These are phyloP conservation scores for Fissipunctia ypsillon DNA, from an alignment of 2,888 invertebrate genomes.

Conservation along the genomic window DNA sequence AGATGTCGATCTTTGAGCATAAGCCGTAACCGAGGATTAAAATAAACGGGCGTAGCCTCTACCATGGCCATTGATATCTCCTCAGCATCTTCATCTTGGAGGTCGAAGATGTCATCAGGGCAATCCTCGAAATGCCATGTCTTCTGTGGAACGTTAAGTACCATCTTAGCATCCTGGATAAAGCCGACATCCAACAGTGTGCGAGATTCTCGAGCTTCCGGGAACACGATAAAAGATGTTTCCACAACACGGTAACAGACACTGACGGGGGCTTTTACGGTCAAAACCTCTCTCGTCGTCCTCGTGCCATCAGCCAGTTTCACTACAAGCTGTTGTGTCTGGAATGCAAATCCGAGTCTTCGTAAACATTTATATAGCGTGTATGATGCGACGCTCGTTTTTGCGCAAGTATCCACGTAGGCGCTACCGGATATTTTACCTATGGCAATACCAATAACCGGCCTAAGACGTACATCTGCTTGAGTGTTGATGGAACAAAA, in stretches of 20 bases:
- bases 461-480: slow-evolving; percentile 38
- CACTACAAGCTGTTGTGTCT: background rate
- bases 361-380: slow-evolving; percentile 32
- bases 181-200: slow-evolving; percentile 50
- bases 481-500: slow-evolving; percentile 36
- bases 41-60: background rate
- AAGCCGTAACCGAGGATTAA: background rate
- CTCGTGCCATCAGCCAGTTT: slow-evolving; percentile 14
- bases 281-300: slow-evolving; percentile 34
- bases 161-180: slow-evolving; percentile 48
- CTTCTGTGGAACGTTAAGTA: slow-evolving; percentile 46
- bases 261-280: slow-evolving; percentile 39
- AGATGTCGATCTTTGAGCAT: background rate
- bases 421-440: slow-evolving; percentile 42
- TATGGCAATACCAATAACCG: slow-evolving; percentile 45
- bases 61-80: slow-evolving; percentile 24
- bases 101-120: slow-evolving; percentile 39
- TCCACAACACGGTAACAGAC: slow-evolving; percentile 27
- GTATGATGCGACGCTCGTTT: slow-evolving; percentile 47
- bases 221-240: slow-evolving; percentile 34
- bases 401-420: slow-evolving; percentile 44
- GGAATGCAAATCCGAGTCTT: background rate
- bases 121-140: slow-evolving; percentile 42
- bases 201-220: slow-evolving; percentile 42
- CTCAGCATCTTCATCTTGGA: slow-evolving; percentile 44